phyloP scores from a whole-genome alignment of 1,140 invertebrate genomes.

The Microvelia longipes region DNA sequence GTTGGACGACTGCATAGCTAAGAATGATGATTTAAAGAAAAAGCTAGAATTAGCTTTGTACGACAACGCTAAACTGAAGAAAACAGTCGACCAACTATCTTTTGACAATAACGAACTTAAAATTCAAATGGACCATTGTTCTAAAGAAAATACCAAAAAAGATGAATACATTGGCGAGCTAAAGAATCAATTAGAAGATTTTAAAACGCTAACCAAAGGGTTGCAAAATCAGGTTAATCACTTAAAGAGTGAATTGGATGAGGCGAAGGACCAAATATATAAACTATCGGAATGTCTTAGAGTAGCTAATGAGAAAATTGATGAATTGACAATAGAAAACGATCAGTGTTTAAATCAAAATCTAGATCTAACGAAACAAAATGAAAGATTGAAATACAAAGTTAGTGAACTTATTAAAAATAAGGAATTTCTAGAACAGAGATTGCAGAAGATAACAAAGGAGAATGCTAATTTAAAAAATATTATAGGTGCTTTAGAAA shows the following conservation, averaged over 20 bases:
- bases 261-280: background rate
- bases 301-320: background rate
- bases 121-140: background rate
- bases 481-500: background rate
- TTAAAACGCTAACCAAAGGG: background rate
- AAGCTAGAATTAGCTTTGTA: background rate
- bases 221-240: background rate
- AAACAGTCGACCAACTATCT: background rate
- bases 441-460: background rate
- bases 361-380: background rate
- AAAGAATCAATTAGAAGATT: background rate
- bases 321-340: background rate
- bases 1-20: background rate
- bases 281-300: background rate
- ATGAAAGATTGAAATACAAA: background rate
- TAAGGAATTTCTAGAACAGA: background rate
- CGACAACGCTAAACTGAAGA: background rate
- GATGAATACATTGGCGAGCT: background rate
- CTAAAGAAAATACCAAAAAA: background rate
- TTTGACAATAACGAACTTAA: background rate
- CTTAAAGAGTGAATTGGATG: background rate
- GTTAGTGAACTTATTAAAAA: background rate
- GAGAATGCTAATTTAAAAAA: background rate
- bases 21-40: background rate
- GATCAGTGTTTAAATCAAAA: background rate